These are phyloP conservation scores for Acomys russatus DNA, from an alignment of 2,797 vertebrate species.

Conservation along the genomic window DNA sequence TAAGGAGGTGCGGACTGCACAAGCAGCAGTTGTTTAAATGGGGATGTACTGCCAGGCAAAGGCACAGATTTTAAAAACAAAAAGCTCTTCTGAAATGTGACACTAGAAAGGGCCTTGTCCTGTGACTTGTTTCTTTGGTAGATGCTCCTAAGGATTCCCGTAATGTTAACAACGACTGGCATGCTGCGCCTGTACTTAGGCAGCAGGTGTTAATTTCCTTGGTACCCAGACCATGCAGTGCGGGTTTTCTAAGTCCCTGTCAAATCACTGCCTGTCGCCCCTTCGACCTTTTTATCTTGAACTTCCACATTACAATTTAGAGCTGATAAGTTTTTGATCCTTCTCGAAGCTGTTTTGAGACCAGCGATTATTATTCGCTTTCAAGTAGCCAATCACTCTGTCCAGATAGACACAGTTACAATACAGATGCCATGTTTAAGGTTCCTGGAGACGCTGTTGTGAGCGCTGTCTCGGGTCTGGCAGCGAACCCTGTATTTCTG, in stretches of 20 bases:
- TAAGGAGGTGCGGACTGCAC: neutral
- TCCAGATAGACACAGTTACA: neutral
- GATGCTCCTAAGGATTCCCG: neutral
- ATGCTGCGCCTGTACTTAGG: neutral
- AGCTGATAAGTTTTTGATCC: conserved; percentile 4
- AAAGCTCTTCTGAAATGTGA: neutral
- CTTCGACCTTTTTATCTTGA: conserved; percentile 40
- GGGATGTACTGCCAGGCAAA: neutral
- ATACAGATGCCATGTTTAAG: neutral
- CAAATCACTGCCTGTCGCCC: neutral
- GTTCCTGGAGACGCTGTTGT: neutral
- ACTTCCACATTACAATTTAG: neutral
- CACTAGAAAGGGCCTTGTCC: neutral
- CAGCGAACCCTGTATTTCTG: neutral
- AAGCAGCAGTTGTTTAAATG: neutral
- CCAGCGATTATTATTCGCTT: neutral
- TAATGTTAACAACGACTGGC: neutral
- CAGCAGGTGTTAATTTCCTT: neutral
- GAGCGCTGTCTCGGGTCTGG: neutral
- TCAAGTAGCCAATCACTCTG: conserved; percentile 11
- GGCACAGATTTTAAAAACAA: neutral
- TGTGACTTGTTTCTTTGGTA: neutral
- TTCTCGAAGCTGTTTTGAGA: conserved; percentile 18
- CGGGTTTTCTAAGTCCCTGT: conserved; percentile 45
- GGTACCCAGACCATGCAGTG: neutral